phyloP scores from a whole-genome alignment of 2,797 vertebrate species.

The Scarus forsteni region DNA sequence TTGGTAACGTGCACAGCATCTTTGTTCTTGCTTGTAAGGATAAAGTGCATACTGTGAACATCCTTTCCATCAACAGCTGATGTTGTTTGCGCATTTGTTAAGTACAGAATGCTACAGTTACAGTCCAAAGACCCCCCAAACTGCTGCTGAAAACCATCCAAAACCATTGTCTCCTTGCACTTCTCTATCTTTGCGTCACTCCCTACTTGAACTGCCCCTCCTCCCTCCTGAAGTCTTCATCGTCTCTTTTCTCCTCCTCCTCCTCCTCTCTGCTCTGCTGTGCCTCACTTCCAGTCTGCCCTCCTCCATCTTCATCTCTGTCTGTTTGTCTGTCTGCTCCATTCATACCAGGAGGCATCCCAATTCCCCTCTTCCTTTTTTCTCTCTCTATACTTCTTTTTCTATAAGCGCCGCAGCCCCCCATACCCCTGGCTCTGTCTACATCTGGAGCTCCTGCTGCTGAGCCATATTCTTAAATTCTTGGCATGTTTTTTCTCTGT shows the following conservation, averaged over 20 bases:
- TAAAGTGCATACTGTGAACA: too few species aligned
- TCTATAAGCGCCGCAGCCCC: slow-evolving; percentile 45
- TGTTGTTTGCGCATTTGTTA: too few species aligned
- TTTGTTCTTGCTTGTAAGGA: too few species aligned
- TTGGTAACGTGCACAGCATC: too few species aligned
- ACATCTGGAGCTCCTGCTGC: slow-evolving; percentile 70
- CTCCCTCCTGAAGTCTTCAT: slow-evolving; percentile 13
- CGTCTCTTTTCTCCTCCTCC: slow-evolving; percentile 6
- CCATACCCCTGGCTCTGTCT: slow-evolving; percentile 16
- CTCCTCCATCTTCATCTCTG: slow-evolving; percentile 18
- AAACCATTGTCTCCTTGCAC: background rate
- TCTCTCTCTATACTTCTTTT: slow-evolving; percentile 6
- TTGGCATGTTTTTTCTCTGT: slow-evolving; percentile 63
- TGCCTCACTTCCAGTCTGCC: slow-evolving; percentile 2
- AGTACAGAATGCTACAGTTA: background rate
- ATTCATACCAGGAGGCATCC: slow-evolving; percentile 24
- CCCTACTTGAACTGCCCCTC: background rate
- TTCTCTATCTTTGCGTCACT: background rate
- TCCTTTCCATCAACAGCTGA: too few species aligned
- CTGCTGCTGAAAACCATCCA: background rate
- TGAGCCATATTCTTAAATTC: slow-evolving; percentile 70
- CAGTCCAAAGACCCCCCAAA: background rate
- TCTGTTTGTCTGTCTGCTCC: slow-evolving; percentile 6
- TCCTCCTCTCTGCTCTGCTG: slow-evolving; percentile 3
- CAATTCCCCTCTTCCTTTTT: background rate